Base-by-base conservation (phyloP, 2,797 vertebrate species). In the Peromyscus melanophrys region DNA sequence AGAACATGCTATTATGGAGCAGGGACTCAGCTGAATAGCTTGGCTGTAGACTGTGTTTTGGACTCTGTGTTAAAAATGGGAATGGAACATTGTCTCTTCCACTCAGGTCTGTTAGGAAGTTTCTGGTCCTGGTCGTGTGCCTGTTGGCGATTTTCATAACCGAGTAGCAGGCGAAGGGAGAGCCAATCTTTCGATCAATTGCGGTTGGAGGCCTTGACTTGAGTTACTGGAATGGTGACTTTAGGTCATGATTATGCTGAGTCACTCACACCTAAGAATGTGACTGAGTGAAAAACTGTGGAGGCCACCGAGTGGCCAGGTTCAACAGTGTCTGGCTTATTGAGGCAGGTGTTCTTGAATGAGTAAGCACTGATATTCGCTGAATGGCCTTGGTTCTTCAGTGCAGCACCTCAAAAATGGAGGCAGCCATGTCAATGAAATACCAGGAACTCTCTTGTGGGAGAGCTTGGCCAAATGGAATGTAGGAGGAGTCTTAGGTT, bases 1-100 rank as follows among this genome's bases (percentile, higher is more conserved):
- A 92, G 91, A 95, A 89, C 96, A 86, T 95, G 77, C 91, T 95
- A 92, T 97, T 97, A 96, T 61, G 63, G 89, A 94, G 90, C 69
- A 6, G 25, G 46, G 67, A 46, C 87, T 92, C 52, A 4, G 69
- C 88, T 85, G 73, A 77, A 57, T 37, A 90, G 83, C 67, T 86
- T 87, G 25, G 34, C 16, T 12, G 34, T 69, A 52, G 14, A 81
- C 46, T 85, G 23, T 43, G 71, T 96, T 96, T 91, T 90, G 92
- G 88, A 88, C 69, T 97, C 69, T 61, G 40, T 61, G 40, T 94
- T 76, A 93, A 93, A 85, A 87, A 93, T 91, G 81, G 86, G 97
- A 93, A 43, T 73, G 77, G 95, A 77, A 88, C 23, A 4, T 4
- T 86, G 67, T n/a, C 65, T 88, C 14, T 40, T 86, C 61, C 85